Conservation (phyloP, 2,113 vertebrate species). For the Heteronetta atricapilla region DNA sequence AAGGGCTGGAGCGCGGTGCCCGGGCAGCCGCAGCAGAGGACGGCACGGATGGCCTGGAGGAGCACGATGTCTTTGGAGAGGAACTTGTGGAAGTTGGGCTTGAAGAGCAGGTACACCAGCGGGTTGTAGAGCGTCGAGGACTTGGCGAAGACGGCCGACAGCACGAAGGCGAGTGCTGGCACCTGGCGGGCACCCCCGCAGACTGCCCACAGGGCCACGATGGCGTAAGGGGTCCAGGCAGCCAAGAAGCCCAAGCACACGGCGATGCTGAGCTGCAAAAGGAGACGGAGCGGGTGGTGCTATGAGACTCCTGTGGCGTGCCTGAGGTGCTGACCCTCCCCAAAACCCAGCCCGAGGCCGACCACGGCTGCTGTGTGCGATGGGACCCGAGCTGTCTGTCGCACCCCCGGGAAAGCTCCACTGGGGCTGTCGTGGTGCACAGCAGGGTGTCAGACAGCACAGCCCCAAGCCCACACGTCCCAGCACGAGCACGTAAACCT, state of each 20-base stretch:
- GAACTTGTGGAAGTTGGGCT: slow-evolving; percentile 83
- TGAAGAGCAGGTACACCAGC: slow-evolving; percentile 81
- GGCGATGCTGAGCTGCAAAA: slow-evolving; percentile 79
- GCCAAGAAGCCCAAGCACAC: slow-evolving; percentile 86
- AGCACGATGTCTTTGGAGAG: slow-evolving; percentile 54
- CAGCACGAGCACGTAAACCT: accelerated
- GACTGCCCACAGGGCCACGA: slow-evolving; percentile 81
- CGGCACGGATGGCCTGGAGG: slow-evolving; percentile 1
- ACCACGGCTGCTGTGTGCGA: neutral
- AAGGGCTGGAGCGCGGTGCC: neutral
- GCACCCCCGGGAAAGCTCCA: neutral
- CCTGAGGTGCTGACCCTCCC: accelerated
- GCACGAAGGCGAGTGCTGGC: slow-evolving; percentile 80
- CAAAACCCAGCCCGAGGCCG: neutral
- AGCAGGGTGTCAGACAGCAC: neutral
- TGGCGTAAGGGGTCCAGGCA: slow-evolving; percentile 86
- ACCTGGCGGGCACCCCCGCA: slow-evolving; percentile 72
- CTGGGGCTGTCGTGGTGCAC: accelerated
- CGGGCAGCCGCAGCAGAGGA: neutral
- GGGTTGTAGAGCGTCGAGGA: slow-evolving; percentile 88
- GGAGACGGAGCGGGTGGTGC: accelerated
- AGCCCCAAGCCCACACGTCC: neutral
- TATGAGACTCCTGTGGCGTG: accelerated
- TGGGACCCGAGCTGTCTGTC: accelerated
- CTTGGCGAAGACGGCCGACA: slow-evolving; percentile 83